These are phyloP conservation scores for Acanthurus leucopareius DNA, from an alignment of 2,797 vertebrate genomes.

Conservation along the genomic window DNA sequence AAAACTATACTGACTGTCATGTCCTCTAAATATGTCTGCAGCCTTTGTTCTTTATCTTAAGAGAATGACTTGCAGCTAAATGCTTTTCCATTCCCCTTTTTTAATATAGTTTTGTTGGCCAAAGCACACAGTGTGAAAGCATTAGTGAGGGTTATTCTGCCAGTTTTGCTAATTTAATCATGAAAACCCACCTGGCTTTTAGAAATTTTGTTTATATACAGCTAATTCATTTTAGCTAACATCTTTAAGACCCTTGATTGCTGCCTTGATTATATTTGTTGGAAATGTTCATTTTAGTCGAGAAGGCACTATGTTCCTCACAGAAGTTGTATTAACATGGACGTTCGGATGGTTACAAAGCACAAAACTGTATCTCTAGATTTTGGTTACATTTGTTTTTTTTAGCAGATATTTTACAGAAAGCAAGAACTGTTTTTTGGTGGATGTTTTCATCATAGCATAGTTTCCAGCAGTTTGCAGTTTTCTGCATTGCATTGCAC, in stretches of 20 bases:
- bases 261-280: not conserved
- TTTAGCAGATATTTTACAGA: no score
- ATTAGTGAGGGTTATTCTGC: no score
- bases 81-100: not conserved
- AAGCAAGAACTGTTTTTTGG: no score
- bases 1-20: not conserved
- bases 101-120: no score
- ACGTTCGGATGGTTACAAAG: no score
- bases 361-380: no score
- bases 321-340: not conserved
- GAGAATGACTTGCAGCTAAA: not conserved
- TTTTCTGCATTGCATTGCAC: no score
- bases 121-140: no score
- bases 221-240: not conserved
- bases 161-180: not conserved
- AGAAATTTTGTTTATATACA: not conserved
- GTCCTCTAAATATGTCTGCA: conserved; percentile 9
- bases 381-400: no score
- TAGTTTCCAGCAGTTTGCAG: no score
- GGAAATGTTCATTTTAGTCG: not conserved
- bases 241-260: not conserved
- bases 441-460: no score
- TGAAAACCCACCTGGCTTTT: not conserved
- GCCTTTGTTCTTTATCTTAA: not conserved
- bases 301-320: no score